Base-by-base conservation (phyloP, 2,888 invertebrate species). In the Arctia plantaginis region DNA sequence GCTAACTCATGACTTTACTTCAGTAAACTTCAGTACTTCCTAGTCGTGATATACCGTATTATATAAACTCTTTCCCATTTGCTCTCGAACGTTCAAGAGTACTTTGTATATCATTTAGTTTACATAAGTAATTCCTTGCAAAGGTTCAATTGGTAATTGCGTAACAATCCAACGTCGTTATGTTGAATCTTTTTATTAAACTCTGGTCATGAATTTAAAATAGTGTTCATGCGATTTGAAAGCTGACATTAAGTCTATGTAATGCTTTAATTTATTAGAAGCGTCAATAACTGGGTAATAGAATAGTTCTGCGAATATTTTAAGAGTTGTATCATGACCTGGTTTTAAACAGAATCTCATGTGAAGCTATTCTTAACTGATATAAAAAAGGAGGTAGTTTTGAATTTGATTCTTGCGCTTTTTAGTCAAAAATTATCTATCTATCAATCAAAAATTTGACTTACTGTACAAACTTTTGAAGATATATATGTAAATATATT, bases 1-100 rank as follows among this genome's bases (percentile, higher is more conserved):
- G 75, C 78, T 75, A 79, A 71, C 74, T 74, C 73, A 39, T 79
- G 81, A 77, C 77, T 74, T 77, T 80, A 70, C 77, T 77, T 75
- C 77, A 80, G 74, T 86, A 85, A 85, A 80, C 80, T 72, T 39
- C 75, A n/a, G n/a, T 55, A 81, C 84, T 85, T 85, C 85, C 85
- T 80, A 62, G 78, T 78, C 82, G 86, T 86, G 86, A 81, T 81
- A 69, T 82, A 85, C 80, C 80, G 51, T 76, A 65, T 84, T 83
- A 80, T 69, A 59, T 83, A 80, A 84, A 76, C 62, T 71, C 65
- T 71, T 77, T 73, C 69, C 62, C 39, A 77, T 68, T 79, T 80
- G 75, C 76, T 72, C 79, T 71, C 64, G 55, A 64, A 55, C 33
- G n/a, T 23, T 30, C 44, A 64, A 55, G 33, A 47, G 20, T 51